Conservation (phyloP, 2,113 vertebrate species). For the Speoplatyrhinus poulsoni region DNA sequence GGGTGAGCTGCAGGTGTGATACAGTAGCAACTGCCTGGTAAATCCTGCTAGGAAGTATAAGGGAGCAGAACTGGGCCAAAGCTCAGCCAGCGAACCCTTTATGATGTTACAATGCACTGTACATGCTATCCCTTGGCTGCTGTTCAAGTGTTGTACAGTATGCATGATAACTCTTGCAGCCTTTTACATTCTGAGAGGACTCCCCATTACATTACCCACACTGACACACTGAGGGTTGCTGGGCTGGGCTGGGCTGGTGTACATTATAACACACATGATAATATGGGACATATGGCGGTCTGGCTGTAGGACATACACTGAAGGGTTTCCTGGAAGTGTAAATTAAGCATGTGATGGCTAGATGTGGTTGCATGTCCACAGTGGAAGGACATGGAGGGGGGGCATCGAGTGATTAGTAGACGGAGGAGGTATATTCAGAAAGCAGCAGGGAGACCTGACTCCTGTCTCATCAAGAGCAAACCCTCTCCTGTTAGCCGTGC, state of each 20-base stretch:
- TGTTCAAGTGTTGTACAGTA: neutral
- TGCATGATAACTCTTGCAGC: no score
- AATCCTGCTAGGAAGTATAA: slow-evolving; percentile 42
- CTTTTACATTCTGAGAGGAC: no score
- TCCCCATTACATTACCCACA: no score
- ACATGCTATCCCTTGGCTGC: slow-evolving; percentile 8
- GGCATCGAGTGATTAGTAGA: neutral
- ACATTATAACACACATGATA: no score
- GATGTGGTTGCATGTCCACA: neutral
- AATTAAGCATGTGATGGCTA: no score
- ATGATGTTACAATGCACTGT: slow-evolving; percentile 15
- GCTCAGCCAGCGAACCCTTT: slow-evolving; percentile 7
- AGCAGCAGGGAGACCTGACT: slow-evolving; percentile 55
- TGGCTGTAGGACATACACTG: no score
- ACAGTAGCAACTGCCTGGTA: slow-evolving; percentile 22
- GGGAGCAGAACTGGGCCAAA: slow-evolving; percentile 17
- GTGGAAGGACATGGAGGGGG: neutral
- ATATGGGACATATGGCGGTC: no score
- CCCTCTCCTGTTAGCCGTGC: slow-evolving; percentile 57
- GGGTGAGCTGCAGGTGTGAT: slow-evolving; percentile 44
- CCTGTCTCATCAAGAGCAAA: slow-evolving; percentile 45
- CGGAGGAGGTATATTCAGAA: slow-evolving; percentile 40
- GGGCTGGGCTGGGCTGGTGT: no score
- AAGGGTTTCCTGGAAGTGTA: no score
- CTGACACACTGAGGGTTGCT: no score